Evolutionary conservation across 2,888 invertebrate species (phyloP), one percentile per base, ranked within the genome.

Genomic region (Limnephilus marmoratus): DNA sequence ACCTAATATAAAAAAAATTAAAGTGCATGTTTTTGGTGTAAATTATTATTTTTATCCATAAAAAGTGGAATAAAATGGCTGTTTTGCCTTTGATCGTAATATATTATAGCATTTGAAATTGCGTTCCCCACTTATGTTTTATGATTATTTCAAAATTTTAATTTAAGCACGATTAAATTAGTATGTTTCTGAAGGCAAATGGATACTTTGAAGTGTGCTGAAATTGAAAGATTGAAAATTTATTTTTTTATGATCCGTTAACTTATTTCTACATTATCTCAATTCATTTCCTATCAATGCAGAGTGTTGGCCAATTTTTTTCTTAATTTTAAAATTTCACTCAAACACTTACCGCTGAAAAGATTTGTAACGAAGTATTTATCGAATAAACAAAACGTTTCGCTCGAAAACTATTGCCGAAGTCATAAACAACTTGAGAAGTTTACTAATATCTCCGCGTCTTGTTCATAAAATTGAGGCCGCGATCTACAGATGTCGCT

Each of bases 401-500:
- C 68, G 5, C 68, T 68, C n/a, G 24, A 68, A 68, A 68, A 68
- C 68, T 68, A 68, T 68, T 68, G 68, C 68, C n/a, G 68, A n/a
- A 68, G 68, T 68, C 68, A 68, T 68, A 68, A 68, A 68, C 68
- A 68, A 68, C 9, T 68, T 68, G 68, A 83, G 37, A 83, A 83
- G 83, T 83, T 83, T 37, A 34, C 83, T 34, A 83, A 83, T 37
- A 34, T 45, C 45, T 29, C 86, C 29, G 41, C 49, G n/a, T 7
- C 41, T 68, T 88, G 80, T 88, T 68, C 29, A 88, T 88, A 68
- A 68, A 88, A 80, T 88, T 88, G 80, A 29, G 53, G 34, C 68
- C 31, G 88, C 88, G 68, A 34, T 34, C 68, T 49, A 31, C 68
- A 88, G 88, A 88, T 88, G 88, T 88, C 88, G 88, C 88, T 88